Percentiles rank a stretch among this genome's conserved stretches.
Evolutionary conservation across 2,888 invertebrate genomes (phyloP).

Genomic region (Fissipunctia ypsillon): DNA sequence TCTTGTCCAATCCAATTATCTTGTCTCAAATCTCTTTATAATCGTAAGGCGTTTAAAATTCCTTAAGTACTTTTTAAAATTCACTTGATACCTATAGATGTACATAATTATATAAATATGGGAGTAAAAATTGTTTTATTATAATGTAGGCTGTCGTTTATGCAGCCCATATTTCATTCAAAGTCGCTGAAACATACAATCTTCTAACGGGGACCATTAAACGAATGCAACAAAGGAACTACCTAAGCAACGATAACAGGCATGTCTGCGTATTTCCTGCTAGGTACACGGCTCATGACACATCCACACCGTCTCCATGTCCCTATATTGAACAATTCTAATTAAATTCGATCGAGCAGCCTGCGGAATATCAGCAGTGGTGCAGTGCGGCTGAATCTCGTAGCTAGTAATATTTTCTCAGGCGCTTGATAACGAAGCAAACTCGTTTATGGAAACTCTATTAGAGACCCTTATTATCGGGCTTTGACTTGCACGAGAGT

Average conservation of each 20-base stretch:
- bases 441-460: slow-evolving; percentile 19
- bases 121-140: neutral
- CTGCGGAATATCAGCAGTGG: slow-evolving; percentile 58
- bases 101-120: neutral
- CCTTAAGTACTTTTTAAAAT: neutral
- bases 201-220: slow-evolving; percentile 18
- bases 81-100: neutral
- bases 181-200: slow-evolving; percentile 9
- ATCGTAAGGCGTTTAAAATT: neutral
- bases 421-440: slow-evolving; percentile 54
- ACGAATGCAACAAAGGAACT: slow-evolving; percentile 14
- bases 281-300: slow-evolving; percentile 6
- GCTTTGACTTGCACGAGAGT: neutral
- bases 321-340: slow-evolving; percentile 32
- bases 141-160: neutral
- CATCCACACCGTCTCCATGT: slow-evolving; percentile 13
- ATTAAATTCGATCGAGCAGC: slow-evolving; percentile 55
- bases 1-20: too few relatives aligned
- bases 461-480: neutral
- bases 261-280: neutral
- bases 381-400: slow-evolving; percentile 62
- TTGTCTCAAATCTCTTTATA: neutral
- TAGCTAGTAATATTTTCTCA: slow-evolving; percentile 62
- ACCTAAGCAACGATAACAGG: neutral
- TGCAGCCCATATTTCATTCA: neutral